These are phyloP conservation scores for Tinea semifulvella DNA, from an alignment of 2,888 invertebrate genomes.

Conservation along the genomic window DNA sequence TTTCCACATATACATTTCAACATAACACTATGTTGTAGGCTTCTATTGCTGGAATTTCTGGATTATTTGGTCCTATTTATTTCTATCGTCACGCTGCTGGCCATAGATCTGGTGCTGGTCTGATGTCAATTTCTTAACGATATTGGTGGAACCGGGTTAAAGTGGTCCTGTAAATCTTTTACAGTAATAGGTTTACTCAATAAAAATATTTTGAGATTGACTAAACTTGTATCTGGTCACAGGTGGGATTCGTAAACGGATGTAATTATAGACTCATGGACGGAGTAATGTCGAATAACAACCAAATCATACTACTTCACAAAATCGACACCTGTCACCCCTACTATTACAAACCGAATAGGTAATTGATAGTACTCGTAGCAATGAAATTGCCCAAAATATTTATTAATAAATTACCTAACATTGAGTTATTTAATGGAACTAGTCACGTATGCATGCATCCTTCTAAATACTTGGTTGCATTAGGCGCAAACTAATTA, in stretches of 20 bases:
- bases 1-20: too few species aligned
- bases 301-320: background rate
- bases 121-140: too few species aligned
- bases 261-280: background rate
- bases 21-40: too few species aligned
- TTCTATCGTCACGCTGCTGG: too few species aligned
- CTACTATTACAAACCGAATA: constrained; percentile 2
- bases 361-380: constrained; percentile 2
- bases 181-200: too few species aligned
- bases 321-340: constrained; percentile 7
- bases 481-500: background rate
- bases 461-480: background rate
- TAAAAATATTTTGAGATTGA: background rate
- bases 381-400: constrained; percentile 2
- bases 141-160: too few species aligned
- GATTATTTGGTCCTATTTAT: too few species aligned
- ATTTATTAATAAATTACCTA: constrained; percentile 2
- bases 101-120: too few species aligned
- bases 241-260: too few species aligned
- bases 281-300: background rate
- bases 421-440: constrained; percentile 4
- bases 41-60: too few species aligned
- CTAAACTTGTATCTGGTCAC: background rate
- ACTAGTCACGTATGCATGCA: background rate
- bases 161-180: too few species aligned